Base-by-base conservation (phyloP, 2,888 invertebrate species). In the Oscheius sp. region DNA sequence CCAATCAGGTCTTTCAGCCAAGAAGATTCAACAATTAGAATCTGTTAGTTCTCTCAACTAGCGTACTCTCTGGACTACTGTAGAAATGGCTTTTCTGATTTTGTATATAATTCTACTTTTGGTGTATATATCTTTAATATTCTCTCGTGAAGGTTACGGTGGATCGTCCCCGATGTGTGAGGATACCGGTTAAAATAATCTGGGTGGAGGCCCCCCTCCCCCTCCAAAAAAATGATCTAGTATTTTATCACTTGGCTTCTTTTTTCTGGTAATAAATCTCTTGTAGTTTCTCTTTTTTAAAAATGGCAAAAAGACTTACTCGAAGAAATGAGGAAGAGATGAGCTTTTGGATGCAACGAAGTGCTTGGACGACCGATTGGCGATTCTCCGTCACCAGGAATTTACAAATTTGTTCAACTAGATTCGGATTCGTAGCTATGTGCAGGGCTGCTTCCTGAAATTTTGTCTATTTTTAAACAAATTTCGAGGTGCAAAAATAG, bases 381-480 rank as follows among this genome's bases (percentile, higher is more conserved):
- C 55, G 33, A 27, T 75, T 67, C 10, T 69, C 58, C 10, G 73
- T 71, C 20, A 73, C 74, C 6, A 79, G 65, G 8, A 75, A 66
- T 1, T 73, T 65, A 12, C 66, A 69, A 20, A 78, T 70, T 10
- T 70, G 69, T 46, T 82, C 81, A 42, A 82, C 57, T 2, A 83
- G 70, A 8, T 69, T 63, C 0, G 74, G 65, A 39, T 65, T 68
- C 10, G 69, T 67, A 8, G 76, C 71, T n/a, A 83, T 68, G 69
- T 71, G 73, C 34, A 67, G 69, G 10, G 79, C 78, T 4, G 80
- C 58, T 20, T 83, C 82, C 72, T 76, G 45, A 37, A 69, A 53
- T 20, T 2, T 27, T n/a, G 15, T 25, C 17, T 63, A 63, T 57
- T 34, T 8, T 34, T 12, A 8, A 57, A 57, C 10, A 53, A 12